Percentiles rank a stretch among this genome's conserved stretches.
phyloP scores from a whole-genome alignment of 2,113 vertebrate genomes.

The Rana temporaria region DNA sequence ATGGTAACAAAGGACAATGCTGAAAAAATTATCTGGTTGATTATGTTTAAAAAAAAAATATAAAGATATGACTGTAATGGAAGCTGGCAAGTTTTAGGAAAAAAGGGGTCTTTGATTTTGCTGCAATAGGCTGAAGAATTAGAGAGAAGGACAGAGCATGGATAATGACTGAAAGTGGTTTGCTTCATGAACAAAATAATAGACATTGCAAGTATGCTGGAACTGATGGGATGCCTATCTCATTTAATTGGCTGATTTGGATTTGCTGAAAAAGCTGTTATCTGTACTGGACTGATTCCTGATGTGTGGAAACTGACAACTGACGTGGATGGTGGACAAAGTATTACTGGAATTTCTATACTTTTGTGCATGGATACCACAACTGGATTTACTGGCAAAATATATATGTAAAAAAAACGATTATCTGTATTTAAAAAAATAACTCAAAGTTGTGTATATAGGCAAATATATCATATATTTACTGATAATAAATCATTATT shows the following conservation, averaged over 20 bases:
- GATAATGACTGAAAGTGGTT: not conserved
- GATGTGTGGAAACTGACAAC: not conserved
- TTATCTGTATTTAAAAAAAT: too few relatives aligned
- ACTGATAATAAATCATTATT: too few relatives aligned
- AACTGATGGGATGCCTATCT: not conserved
- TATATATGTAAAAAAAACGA: not conserved
- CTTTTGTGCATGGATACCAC: not conserved
- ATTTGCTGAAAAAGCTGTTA: not conserved
- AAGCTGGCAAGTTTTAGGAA: not conserved
- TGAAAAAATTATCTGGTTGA: not conserved
- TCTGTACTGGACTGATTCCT: not conserved
- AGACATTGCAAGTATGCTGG: not conserved
- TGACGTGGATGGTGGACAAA: not conserved
- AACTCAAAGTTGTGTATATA: too few relatives aligned
- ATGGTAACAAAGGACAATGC: too few relatives aligned
- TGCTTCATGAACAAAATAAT: not conserved
- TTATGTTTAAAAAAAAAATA: not conserved
- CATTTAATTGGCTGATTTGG: not conserved
- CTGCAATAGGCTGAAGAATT: not conserved
- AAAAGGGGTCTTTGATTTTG: not conserved
- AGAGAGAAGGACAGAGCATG: not conserved
- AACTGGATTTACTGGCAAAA: constrained; percentile 4
- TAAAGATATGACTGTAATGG: not conserved
- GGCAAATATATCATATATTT: too few relatives aligned
- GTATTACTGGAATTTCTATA: not conserved